A percentile compares a stretch with the other conserved stretches of the same genome.
These are phyloP conservation scores for Meteorus colon DNA, from an alignment of 2,888 invertebrate species.

Conservation along the genomic window DNA sequence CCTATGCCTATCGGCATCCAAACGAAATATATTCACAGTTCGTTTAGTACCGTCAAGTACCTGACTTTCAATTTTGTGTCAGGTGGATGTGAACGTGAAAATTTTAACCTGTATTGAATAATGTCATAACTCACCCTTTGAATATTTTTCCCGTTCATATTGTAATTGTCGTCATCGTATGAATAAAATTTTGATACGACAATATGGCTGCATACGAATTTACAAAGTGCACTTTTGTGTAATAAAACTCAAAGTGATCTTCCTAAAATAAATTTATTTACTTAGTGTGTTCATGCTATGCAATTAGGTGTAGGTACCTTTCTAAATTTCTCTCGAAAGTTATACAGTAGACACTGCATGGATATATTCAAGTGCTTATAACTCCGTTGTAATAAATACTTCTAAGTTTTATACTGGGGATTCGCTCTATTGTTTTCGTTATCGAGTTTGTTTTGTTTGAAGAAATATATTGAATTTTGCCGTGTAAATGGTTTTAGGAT, in stretches of 20 bases:
- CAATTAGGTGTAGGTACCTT: neutral
- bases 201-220: neutral
- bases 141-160: neutral
- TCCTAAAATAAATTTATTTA: neutral
- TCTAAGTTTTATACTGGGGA: neutral
- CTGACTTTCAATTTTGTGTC: conserved; percentile 8
- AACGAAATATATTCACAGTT: conserved; percentile 7
- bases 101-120: neutral
- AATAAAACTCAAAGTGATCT: neutral
- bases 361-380: neutral
- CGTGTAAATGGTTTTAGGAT: too few relatives aligned
- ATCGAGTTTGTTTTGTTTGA: neutral
- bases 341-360: neutral
- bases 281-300: neutral
- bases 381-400: neutral
- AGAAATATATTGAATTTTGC: neutral
- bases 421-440: neutral
- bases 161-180: neutral
- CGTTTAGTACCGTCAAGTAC: conserved; percentile 2
- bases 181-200: neutral
- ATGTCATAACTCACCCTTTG: neutral
- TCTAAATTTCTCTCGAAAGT: neutral
- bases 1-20: neutral
- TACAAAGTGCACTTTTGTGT: neutral
- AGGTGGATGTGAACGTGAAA: neutral